Evolutionary conservation across 2,113 vertebrate genomes (phyloP).

Genomic region (Scomber scombrus): DNA sequence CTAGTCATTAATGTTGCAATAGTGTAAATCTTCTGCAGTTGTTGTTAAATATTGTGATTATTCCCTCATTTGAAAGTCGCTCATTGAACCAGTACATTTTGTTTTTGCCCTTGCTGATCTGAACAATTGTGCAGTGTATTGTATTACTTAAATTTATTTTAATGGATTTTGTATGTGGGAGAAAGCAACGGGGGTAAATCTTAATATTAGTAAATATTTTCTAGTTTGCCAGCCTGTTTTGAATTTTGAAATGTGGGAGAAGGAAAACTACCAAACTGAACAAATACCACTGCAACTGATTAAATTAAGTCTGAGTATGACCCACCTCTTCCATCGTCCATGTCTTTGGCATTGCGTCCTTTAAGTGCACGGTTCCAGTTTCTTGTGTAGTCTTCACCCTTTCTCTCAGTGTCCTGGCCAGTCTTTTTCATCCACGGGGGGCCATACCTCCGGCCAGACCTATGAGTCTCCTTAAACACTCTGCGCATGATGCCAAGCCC

Average conservation of each 20-base stretch:
- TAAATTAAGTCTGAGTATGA: background rate
- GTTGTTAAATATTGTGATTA: conserved; percentile 16
- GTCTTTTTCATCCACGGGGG: conserved; percentile 87
- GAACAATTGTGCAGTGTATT: background rate
- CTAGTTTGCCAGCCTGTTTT: background rate
- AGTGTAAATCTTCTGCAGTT: background rate
- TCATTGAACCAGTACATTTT: background rate
- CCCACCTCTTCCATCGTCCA: conserved; percentile 94
- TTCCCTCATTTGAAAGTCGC: conserved; percentile 5
- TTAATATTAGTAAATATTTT: background rate
- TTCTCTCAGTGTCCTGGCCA: conserved; percentile 59
- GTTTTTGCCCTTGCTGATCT: conserved; percentile 1
- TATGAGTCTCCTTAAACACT: conserved; percentile 83
- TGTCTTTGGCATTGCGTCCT: conserved; percentile 87
- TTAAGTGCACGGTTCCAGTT: conserved; percentile 87
- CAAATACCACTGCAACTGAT: background rate
- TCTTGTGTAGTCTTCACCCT: conserved; percentile 83
- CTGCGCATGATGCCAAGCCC: conserved; percentile 84
- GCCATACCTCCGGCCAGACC: conserved; percentile 80
- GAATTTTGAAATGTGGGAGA: background rate
- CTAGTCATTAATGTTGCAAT: conserved; percentile 15
- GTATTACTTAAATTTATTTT: background rate
- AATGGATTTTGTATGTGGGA: background rate
- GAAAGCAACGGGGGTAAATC: background rate
- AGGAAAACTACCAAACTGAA: background rate